Evolutionary conservation across 2,113 vertebrate species (phyloP).

Genomic region (Chascanopsetta lugubris): DNA sequence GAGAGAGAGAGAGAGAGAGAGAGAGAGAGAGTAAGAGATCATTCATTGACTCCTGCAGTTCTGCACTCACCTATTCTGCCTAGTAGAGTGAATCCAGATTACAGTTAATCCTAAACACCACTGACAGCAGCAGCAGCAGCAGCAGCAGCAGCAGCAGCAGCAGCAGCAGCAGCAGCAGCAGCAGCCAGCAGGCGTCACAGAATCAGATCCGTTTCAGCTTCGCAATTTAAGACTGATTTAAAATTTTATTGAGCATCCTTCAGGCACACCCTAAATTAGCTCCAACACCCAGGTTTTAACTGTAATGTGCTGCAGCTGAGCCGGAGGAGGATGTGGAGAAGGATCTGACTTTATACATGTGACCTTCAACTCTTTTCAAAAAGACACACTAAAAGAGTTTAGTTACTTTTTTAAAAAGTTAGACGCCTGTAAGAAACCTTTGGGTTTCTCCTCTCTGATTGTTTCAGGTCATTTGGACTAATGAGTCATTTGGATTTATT

Average conservation of each 20-base stretch:
- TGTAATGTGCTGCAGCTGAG: conserved; percentile 15
- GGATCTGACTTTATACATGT: conserved; percentile 4
- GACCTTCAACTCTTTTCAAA: background rate
- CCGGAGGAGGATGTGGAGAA: conserved; percentile 6
- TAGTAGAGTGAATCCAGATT: conserved; percentile 56
- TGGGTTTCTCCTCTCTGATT: too few relatives aligned
- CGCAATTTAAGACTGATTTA: conserved; percentile 47
- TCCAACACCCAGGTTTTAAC: conserved; percentile 40
- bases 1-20: background rate
- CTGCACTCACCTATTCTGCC: conserved; percentile 37
- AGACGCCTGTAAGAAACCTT: background rate
- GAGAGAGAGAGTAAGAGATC: conserved; percentile 5
- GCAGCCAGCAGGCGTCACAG: conserved; percentile 46
- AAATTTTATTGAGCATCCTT: conserved; percentile 51
- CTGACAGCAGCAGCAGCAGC: too few relatives aligned
- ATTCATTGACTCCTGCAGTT: conserved; percentile 25
- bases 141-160: too few relatives aligned
- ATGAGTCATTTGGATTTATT: too few relatives aligned
- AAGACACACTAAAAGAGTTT: background rate
- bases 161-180: too few relatives aligned
- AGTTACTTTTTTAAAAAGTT: background rate
- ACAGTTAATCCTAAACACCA: conserved; percentile 64
- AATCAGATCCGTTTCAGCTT: conserved; percentile 50
- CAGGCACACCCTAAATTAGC: conserved; percentile 45
- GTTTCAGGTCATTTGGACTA: too few relatives aligned